Conservation (phyloP, 2,888 invertebrate species). For the Drosophila paucipuncta region DNA sequence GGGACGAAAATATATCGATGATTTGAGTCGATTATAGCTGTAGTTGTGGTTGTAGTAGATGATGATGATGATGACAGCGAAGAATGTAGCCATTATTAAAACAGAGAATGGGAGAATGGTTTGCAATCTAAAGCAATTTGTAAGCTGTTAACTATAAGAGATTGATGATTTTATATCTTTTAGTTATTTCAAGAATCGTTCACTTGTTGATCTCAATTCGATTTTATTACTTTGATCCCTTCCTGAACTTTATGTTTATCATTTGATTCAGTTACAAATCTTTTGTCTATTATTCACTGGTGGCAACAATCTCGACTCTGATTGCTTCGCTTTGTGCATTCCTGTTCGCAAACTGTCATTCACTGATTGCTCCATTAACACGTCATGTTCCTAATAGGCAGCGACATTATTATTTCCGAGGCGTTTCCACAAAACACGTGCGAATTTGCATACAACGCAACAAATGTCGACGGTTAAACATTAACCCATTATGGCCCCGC, state of each 20-base stretch:
- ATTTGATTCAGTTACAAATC: constrained; percentile 5
- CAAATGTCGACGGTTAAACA: constrained; percentile 39
- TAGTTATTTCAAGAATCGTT: background rate
- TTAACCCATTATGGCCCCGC: constrained; percentile 68
- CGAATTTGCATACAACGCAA: constrained; percentile 48
- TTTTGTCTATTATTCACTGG: background rate
- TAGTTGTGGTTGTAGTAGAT: too few relatives aligned
- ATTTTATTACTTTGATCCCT: background rate
- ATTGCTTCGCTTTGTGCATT: constrained; percentile 23
- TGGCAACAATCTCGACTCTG: background rate
- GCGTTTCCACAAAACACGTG: constrained; percentile 50
- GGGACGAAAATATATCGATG: background rate
- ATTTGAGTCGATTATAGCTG: background rate
- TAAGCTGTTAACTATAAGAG: background rate
- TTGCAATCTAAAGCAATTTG: background rate
- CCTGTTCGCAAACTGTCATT: constrained; percentile 19
- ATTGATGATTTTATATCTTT: background rate
- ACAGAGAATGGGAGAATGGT: background rate
- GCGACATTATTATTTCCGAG: constrained; percentile 62
- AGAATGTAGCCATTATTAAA: background rate
- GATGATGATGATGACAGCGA: too few relatives aligned
- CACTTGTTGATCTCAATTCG: background rate
- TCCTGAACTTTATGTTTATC: background rate
- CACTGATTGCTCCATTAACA: constrained; percentile 53
- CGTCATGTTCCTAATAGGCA: constrained; percentile 58